Conservation (phyloP, 23 tunicate species). For the Clavelina lepadiformis region DNA sequence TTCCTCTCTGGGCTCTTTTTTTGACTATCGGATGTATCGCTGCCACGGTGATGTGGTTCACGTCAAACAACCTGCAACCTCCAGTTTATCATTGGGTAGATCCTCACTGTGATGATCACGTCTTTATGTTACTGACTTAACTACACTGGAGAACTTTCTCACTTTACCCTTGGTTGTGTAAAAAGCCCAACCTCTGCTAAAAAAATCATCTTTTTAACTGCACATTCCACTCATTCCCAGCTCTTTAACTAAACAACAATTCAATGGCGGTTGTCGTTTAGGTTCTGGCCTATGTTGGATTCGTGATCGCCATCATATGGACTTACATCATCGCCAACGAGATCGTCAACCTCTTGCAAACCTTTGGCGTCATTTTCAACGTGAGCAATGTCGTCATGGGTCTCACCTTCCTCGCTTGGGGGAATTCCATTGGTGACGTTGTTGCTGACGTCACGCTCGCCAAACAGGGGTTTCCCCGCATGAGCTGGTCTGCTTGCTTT, state of each 20-base stretch:
- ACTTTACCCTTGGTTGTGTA: too few species aligned
- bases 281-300: slow-evolving; percentile 83
- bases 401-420: slow-evolving; percentile 93
- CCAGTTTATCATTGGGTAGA: slow-evolving; percentile 71
- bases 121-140: too few species aligned
- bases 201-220: too few species aligned
- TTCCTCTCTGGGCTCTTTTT: slow-evolving; percentile 79
- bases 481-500: slow-evolving; percentile 87
- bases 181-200: too few species aligned
- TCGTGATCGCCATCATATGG: slow-evolving; percentile 68
- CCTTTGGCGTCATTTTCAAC: slow-evolving; percentile 72
- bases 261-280: slow-evolving; percentile 26
- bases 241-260: too few species aligned
- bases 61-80: slow-evolving; percentile 19
- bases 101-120: too few species aligned
- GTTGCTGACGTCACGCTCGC: slow-evolving; percentile 89
- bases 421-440: slow-evolving; percentile 85
- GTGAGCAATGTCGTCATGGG: slow-evolving; percentile 96
- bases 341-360: slow-evolving; percentile 81
- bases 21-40: slow-evolving; percentile 42
- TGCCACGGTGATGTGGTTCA: slow-evolving; percentile 38
- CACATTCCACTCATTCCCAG: too few species aligned
- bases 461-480: slow-evolving; percentile 81
- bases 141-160: too few species aligned
- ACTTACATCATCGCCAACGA: slow-evolving; percentile 86